Conservation (phyloP, 1,140 invertebrate genomes). For the Ephestia elutella region DNA sequence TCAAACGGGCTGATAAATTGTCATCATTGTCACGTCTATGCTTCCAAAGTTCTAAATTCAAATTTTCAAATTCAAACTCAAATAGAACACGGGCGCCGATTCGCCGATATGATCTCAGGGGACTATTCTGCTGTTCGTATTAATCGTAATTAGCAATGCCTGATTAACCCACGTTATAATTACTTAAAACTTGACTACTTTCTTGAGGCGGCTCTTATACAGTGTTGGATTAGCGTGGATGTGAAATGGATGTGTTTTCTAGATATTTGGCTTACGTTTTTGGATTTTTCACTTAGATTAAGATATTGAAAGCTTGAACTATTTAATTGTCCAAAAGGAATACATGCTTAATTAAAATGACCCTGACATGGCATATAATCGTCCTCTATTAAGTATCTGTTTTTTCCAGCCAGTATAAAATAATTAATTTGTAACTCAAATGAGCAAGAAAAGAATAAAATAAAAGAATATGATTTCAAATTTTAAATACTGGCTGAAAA, state of each 20-base stretch:
- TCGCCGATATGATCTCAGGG: constrained; percentile 4
- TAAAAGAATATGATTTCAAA: not conserved
- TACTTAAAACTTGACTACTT: constrained; percentile 12
- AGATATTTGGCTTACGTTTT: too few species aligned
- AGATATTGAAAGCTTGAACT: too few species aligned
- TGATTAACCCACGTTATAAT: constrained; percentile 9
- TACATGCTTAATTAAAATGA: too few species aligned
- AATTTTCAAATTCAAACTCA: constrained; percentile 5
- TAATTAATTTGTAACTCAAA: not conserved
- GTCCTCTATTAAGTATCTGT: not conserved
- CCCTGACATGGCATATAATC: too few species aligned
- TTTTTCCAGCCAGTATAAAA: not conserved
- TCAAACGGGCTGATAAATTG: not conserved
- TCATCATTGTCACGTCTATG: not conserved
- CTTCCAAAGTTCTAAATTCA: not conserved
- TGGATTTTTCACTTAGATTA: too few species aligned
- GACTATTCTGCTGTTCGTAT: constrained; percentile 6
- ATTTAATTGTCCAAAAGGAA: too few species aligned
- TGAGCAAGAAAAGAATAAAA: not conserved
- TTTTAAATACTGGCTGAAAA: not conserved
- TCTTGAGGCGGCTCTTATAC: not conserved
- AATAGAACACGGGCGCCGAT: constrained; percentile 6
- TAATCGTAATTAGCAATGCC: constrained; percentile 7
- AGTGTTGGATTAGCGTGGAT: constrained; percentile 5
- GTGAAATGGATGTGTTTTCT: too few species aligned